Evolutionary conservation across 64 coral and sea anemone species (phyloP), one percentile per base, ranked within the genome.

Genomic region (Platygyra sinensis): DNA sequence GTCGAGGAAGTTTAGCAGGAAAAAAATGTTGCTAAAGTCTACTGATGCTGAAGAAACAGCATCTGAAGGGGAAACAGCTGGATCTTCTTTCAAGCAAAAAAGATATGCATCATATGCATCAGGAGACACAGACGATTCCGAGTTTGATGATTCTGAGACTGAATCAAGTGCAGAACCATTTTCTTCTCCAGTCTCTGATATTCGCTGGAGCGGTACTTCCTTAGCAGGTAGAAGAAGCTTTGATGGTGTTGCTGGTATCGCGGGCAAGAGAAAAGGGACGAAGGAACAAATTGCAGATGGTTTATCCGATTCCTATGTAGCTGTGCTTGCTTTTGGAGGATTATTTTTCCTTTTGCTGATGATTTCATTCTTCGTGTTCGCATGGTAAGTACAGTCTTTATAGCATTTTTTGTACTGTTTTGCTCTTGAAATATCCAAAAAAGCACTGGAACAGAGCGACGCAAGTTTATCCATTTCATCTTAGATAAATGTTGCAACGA

Each of bases 121-220:
- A 9, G 54, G 30, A 16, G 0, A 9, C 78, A 14, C 14, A 60
- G 10, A 57, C 19, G 14, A 57, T 9, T 25, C 29, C 49, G 20
- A 46, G 18, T 8, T 8, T 11, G 18, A 17, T 10, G 18, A 49
- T 9, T 38, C 17, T 5, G 17, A 42, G 74, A 19, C 61, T 50
- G 46, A 19, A 42, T 51, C 39, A 49, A 52, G 62, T 6, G 2
- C 42, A 85, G 64, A 72, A 27, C 32, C 60, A 2, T 71, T 69
- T 30, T 25, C 63, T 28, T 16, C 50, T 22, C 63, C 81, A 27
- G 19, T 24, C 0, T 85, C 81, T 39, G 38, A 65, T 36, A 10
- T 85, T 39, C 81, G 81, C 63, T 85, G 81, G 81, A 85, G 20
- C 10, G 29, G 63, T 38, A 46, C 64, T 17, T 36, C 62, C 10